These are phyloP conservation scores for Oncorhynchus keta DNA, from an alignment of 2,113 vertebrate genomes.

Conservation along the genomic window DNA sequence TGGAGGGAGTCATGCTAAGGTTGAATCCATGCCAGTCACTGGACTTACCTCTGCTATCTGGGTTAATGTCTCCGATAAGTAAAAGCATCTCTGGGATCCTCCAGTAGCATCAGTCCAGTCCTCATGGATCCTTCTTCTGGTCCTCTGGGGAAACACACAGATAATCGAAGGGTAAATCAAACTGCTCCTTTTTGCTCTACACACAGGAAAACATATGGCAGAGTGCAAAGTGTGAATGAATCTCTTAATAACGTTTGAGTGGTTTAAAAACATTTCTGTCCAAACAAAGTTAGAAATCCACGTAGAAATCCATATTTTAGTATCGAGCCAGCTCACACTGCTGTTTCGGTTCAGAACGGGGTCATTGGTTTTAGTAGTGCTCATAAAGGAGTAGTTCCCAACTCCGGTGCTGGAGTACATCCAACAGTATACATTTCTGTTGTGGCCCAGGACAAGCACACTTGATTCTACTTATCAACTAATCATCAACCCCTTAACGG, in stretches of 20 bases:
- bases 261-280: too few species aligned
- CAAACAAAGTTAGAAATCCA: too few species aligned
- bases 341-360: background rate
- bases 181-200: background rate
- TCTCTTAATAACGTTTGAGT: too few species aligned
- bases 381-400: background rate
- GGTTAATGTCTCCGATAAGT: conserved; percentile 48
- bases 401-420: too few species aligned
- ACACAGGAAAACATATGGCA: too few species aligned
- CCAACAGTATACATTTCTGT: too few species aligned
- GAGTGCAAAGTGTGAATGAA: too few species aligned
- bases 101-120: conserved; percentile 40
- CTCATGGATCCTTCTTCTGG: conserved; percentile 27
- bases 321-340: background rate
- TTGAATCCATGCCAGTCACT: conserved; percentile 33
- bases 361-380: background rate
- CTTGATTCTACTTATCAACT: too few species aligned
- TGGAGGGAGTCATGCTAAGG: conserved; percentile 27
- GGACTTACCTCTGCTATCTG: conserved; percentile 65
- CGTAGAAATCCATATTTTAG: background rate
- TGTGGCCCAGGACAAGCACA: too few species aligned
- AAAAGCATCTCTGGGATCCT: conserved; percentile 63
- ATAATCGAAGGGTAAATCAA: conserved; percentile 2
- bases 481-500: too few species aligned
- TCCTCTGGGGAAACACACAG: conserved; percentile 41